Evolutionary conservation across 2,888 invertebrate species (phyloP).

Genomic region (Teleiodes luculella): DNA sequence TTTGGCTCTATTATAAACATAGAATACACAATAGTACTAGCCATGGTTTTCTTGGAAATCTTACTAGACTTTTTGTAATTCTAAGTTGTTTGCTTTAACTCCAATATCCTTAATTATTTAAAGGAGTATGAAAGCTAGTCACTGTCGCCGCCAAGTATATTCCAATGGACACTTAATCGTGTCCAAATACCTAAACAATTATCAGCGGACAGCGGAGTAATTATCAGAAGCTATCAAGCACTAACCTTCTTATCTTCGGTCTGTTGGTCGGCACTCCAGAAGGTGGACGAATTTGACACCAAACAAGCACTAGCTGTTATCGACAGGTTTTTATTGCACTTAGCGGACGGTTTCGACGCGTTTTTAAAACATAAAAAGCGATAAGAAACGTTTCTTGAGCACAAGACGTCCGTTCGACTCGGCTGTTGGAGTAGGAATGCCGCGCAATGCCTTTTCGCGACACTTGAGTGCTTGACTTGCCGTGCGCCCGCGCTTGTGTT

Average conservation of each 20-base stretch:
- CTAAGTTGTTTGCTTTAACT: too few relatives aligned
- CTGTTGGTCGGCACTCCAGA: slow-evolving; percentile 59
- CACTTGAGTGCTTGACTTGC: slow-evolving; percentile 31
- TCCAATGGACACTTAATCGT: slow-evolving; percentile 2
- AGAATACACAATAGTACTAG: too few relatives aligned
- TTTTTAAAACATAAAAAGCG: slow-evolving; percentile 28
- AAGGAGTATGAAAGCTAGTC: background rate
- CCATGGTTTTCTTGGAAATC: too few relatives aligned
- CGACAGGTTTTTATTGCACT: slow-evolving; percentile 53
- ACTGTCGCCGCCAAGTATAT: background rate
- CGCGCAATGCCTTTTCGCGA: slow-evolving; percentile 28
- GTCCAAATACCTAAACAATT: slow-evolving; percentile 12
- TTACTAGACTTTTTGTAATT: too few relatives aligned
- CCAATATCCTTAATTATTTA: background rate
- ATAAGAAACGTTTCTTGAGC: slow-evolving; percentile 32
- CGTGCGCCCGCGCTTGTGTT: slow-evolving; percentile 21
- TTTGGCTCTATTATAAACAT: too few relatives aligned
- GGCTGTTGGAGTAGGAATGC: slow-evolving; percentile 54
- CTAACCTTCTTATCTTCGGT: slow-evolving; percentile 73
- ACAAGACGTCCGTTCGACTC: slow-evolving; percentile 36
- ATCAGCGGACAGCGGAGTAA: slow-evolving; percentile 41
- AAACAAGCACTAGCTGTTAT: slow-evolving; percentile 49
- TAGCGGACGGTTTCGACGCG: slow-evolving; percentile 18
- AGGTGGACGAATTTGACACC: slow-evolving; percentile 42
- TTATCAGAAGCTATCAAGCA: slow-evolving; percentile 71